phyloP scores from a whole-genome alignment of 2,888 invertebrate species.

The Lysandra coridon region DNA sequence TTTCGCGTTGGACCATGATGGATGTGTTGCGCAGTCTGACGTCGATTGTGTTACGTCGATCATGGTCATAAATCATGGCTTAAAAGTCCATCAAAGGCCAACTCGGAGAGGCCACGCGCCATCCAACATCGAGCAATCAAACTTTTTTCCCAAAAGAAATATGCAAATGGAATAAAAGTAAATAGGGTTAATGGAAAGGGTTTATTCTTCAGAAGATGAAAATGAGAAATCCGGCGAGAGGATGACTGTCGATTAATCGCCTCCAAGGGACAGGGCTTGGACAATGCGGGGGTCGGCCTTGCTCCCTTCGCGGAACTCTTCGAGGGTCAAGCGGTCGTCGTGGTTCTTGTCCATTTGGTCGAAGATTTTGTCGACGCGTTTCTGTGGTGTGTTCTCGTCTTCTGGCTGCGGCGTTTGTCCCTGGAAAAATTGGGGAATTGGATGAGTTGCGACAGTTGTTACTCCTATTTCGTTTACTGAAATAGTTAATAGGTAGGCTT shows the following conservation, averaged over 20 bases:
- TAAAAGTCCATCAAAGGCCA: not conserved
- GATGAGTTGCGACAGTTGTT: not conserved
- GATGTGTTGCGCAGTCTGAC: not conserved
- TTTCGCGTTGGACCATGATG: not conserved
- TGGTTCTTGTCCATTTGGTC: slow-evolving; percentile 99
- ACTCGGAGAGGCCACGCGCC: not conserved
- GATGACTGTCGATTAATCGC: slow-evolving; percentile 82
- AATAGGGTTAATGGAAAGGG: slow-evolving; percentile 32
- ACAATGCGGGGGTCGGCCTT: slow-evolving; percentile 99
- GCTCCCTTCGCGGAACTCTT: slow-evolving; percentile 98
- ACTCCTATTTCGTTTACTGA: not conserved
- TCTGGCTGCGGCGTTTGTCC: slow-evolving; percentile 93
- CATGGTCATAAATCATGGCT: not conserved
- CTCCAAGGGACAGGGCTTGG: slow-evolving; percentile 94
- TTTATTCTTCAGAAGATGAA: slow-evolving; percentile 51
- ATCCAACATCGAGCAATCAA: not conserved
- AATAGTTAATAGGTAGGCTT: too few relatives aligned
- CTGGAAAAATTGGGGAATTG: slow-evolving; percentile 70
- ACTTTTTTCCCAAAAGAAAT: slow-evolving; percentile 18
- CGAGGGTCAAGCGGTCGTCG: slow-evolving; percentile 96
- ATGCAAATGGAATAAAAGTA: slow-evolving; percentile 29
- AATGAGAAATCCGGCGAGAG: slow-evolving; percentile 78
- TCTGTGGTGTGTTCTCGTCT: slow-evolving; percentile 95
- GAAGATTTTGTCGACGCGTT: slow-evolving; percentile 98
- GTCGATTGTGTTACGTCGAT: not conserved